Base-by-base conservation (phyloP, 1,140 invertebrate genomes). In the Tetragnatha versicolor region DNA sequence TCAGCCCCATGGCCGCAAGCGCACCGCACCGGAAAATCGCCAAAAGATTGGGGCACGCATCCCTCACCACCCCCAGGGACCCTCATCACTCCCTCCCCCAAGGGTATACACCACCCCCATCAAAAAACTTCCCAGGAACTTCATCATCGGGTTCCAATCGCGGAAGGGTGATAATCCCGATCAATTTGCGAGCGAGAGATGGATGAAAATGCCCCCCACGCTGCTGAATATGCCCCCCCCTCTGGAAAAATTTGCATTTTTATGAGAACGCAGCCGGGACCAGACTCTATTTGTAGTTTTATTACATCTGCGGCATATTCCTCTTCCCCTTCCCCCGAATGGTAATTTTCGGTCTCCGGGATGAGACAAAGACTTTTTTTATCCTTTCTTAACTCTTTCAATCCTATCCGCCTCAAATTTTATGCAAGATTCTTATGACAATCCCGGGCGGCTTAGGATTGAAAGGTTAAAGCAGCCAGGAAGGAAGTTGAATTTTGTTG, bases 161-260 rank as follows among this genome's bases (percentile, higher is more conserved):
- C n/a, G 29, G 53, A 53, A 45, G 35, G 69, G 69, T 60, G 69
- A 73, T 73, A 73, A 73, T 73, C 69, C 70, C 58, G 37, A 75
- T 75, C 70, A 75, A 75, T 75, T 75, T 75, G 58, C 70, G 63
- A 49, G 55, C 35, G 70, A 37, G 29, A 14, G 31, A 75, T 47
- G 63, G 70, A 75, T 63, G 55, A 58, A 63, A 61, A 58, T 58
- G 12, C 25, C 45, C 22, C 9, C 45, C 22, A 70, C 25, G 60
- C n/a, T n/a, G n/a, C n/a, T n/a, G n/a, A 75, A 75, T 75, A 75
- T 75, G 70, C 42, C 55, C 5, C 37, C 35, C 42, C 55, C 5
- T 27, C 35, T 33, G 47, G 33, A 20, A 63, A 35, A 75, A 75
- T 75, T 75, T 75, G 70, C 70, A 75, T 75, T 75, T 75, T 75